These are phyloP conservation scores for Eretmocerus hayati DNA, from an alignment of 2,888 invertebrate species.

Conservation along the genomic window DNA sequence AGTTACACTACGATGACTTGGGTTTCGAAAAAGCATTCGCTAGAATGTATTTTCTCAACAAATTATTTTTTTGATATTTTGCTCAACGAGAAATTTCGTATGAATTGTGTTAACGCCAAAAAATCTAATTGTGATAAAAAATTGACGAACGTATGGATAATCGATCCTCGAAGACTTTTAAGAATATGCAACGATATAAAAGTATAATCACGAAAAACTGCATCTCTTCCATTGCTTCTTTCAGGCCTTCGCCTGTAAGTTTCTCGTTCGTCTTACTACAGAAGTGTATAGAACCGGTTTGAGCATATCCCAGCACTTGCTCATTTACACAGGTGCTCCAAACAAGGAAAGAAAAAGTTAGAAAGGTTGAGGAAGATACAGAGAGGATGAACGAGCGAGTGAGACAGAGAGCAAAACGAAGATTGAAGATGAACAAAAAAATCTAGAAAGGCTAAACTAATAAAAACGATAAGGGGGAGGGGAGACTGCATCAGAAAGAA, in stretches of 20 bases:
- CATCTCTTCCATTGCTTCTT: not conserved
- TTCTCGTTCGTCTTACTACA: constrained; percentile 11
- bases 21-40: too few relatives aligned
- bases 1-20: too few relatives aligned
- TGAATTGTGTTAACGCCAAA: too few relatives aligned
- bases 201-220: not conserved
- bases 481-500: not conserved
- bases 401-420: not conserved
- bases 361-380: constrained; percentile 1
- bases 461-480: not conserved
- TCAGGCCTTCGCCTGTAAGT: constrained; percentile 8
- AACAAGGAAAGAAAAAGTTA: not conserved
- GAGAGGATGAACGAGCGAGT: not conserved
- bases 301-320: constrained; percentile 8
- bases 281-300: constrained; percentile 16
- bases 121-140: too few relatives aligned
- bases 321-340: constrained; percentile 19
- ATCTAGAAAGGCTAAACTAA: not conserved
- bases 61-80: too few relatives aligned
- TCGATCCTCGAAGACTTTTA: too few relatives aligned
- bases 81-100: too few relatives aligned
- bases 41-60: too few relatives aligned
- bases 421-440: not conserved
- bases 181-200: not conserved
- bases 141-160: too few relatives aligned